Evolutionary conservation across 2,888 invertebrate species (phyloP), one percentile per base, ranked within the genome.

Genomic region (Cyclophora albipunctata): DNA sequence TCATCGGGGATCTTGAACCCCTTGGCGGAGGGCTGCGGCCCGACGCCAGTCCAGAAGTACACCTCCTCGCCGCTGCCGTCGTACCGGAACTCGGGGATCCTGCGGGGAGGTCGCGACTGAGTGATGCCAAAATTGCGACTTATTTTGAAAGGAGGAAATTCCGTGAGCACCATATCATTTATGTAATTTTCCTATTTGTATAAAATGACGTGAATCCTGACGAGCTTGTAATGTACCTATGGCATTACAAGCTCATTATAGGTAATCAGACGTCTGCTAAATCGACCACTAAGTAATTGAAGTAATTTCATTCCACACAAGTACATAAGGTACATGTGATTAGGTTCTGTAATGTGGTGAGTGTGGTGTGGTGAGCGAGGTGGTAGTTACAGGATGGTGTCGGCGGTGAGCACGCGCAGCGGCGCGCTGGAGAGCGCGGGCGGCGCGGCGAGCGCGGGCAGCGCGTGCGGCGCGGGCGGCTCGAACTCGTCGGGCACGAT

Each of bases 401-500:
- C 94, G 0, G 96, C 93, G 72, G 97, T 96, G 7, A 96, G 64
- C 49, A 97, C 91, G 63, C 92, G 90, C 7, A 97, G 90, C 0
- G 92, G 90, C 46, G 90, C 92, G 47, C 95, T 95, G 59, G 91
- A 90, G 3, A 95, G 92, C 5, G 91, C 91, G 7, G 65, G 54
- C 33, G 73, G 46, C 37, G 78, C 79, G 3, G 78, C 71, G 6
- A 86, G 67, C 7, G 79, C 71, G 6, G 84, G 83, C 42, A 78
- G 75, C 45, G 87, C 84, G 63, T 94, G 93, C 1, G 93, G 90
- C 4, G 92, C 89, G 0, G 97, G 97, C 7, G 97, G 93, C 70
- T 96, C 95, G 78, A 97, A 96, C 60, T 95, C 96, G 69, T 97
- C 96, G 0, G 96, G 96, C 62, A 97, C 92, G 73, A 93, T 95